phyloP scores from a whole-genome alignment of 2,113 vertebrate genomes.

The Vidua chalybeata region DNA sequence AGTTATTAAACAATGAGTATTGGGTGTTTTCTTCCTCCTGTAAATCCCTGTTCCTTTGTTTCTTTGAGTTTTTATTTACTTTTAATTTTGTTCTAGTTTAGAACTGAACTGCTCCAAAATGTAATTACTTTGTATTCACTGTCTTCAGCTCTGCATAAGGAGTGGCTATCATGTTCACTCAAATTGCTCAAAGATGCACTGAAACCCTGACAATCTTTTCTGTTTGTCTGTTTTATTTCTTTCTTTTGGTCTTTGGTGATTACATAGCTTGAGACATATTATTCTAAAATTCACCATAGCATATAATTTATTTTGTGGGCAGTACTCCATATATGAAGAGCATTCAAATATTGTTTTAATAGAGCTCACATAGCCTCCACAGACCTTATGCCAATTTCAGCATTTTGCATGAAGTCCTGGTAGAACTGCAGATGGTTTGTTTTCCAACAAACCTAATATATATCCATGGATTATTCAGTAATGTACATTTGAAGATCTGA shows the following conservation, averaged over 20 bases:
- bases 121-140: not conserved
- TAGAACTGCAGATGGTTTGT: slow-evolving; percentile 35
- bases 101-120: not conserved
- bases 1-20: slow-evolving; percentile 1
- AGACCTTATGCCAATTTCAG: slow-evolving; percentile 42
- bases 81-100: not conserved
- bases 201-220: slow-evolving; percentile 31
- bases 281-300: slow-evolving; percentile 46
- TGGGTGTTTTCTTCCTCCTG: not conserved
- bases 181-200: not conserved
- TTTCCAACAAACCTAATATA: slow-evolving; percentile 54
- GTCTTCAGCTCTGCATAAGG: not conserved
- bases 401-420: slow-evolving; percentile 56
- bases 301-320: slow-evolving; percentile 51
- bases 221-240: not conserved
- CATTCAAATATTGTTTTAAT: slow-evolving; percentile 63
- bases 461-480: slow-evolving; percentile 72
- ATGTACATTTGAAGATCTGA: slow-evolving; percentile 73
- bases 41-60: slow-evolving; percentile 7
- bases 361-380: slow-evolving; percentile 12
- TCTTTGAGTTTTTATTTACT: not conserved
- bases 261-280: slow-evolving; percentile 31
- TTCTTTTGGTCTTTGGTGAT: slow-evolving; percentile 28
- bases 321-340: slow-evolving; percentile 34
- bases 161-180: not conserved